A percentile compares a stretch with the other conserved stretches of the same genome.
These are phyloP conservation scores for Acholoe squamosa DNA, from an alignment of 2,888 invertebrate species.

Conservation along the genomic window DNA sequence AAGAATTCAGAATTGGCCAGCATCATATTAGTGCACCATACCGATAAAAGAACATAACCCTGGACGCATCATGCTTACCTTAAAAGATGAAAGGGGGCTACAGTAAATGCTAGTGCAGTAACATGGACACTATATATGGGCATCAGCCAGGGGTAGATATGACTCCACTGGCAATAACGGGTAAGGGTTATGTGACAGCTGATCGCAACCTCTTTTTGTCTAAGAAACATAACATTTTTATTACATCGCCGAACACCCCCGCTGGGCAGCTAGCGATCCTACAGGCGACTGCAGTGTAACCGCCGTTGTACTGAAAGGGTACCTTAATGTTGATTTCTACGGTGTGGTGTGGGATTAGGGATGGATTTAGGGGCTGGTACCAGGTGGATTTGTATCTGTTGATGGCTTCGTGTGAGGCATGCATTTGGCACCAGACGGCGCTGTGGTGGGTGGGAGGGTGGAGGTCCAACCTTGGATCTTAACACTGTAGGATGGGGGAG, in stretches of 20 bases:
- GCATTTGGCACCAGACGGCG: slow-evolving; percentile 14
- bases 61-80: no score
- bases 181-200: background rate
- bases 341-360: background rate
- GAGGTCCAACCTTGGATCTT: slow-evolving; percentile 11
- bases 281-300: background rate
- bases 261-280: slow-evolving; percentile 10
- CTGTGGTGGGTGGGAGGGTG: background rate
- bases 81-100: background rate
- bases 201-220: background rate
- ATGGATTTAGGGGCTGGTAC: background rate
- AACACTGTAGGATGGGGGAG: background rate
- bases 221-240: background rate
- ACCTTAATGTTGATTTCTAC: background rate
- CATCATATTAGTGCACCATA: no score
- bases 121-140: background rate
- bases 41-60: no score
- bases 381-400: slow-evolving; percentile 3
- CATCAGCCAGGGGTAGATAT: background rate
- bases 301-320: background rate
- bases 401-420: slow-evolving; percentile 14
- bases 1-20: no score
- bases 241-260: slow-evolving; percentile 13
- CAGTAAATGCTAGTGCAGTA: background rate
- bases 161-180: background rate